Base-by-base conservation (phyloP, 1,140 invertebrate genomes). In the Paracyclopina nana region DNA sequence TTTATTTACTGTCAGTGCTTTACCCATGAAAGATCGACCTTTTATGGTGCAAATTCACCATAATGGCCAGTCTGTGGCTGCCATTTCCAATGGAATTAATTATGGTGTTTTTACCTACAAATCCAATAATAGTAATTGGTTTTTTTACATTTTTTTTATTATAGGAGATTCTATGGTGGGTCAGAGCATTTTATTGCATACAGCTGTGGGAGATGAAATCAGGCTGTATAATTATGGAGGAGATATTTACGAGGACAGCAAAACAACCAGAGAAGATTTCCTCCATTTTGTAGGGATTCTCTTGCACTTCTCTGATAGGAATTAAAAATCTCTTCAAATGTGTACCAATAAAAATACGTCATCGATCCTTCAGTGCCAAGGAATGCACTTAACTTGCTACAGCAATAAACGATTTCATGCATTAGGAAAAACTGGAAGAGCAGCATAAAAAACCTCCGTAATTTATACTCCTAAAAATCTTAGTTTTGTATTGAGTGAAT, bases 141-240 rank as follows among this genome's bases (percentile, higher is more conserved):
- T n/a, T n/a, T n/a, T n/a, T n/a, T n/a, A n/a, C n/a, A n/a, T n/a
- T n/a, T 16, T 16, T 38, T 38, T 38, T 20, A 38, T 38, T 38
- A n/a, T 20, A 38, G 34, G 34, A n/a, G 20, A 38, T 16, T 38
- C 34, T 20, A 38, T 38, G 34, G 34, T 38, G 34, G 34, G 34
- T 38, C 34, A 38, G 34, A 38, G n/a, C n/a, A 9, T 38, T 38
- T n/a, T 38, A 38, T 38, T 38, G 34, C n/a, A 38, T 38, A 38
- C 20, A 16, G 34, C 20, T 16, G 34, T 20, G n/a, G 34, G 34
- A 38, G 34, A 38, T 38, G 20, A 16, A 20, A 38, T 38, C 34
- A n/a, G 34, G 14, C 34, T 38, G 20, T 38, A 16, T 20, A 38
- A 38, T 20, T 38, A 4, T 20, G 34, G 34, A 38, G 34, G 34